Evolutionary conservation across 2,888 invertebrate genomes (phyloP).

Genomic region (Smittia sp.): DNA sequence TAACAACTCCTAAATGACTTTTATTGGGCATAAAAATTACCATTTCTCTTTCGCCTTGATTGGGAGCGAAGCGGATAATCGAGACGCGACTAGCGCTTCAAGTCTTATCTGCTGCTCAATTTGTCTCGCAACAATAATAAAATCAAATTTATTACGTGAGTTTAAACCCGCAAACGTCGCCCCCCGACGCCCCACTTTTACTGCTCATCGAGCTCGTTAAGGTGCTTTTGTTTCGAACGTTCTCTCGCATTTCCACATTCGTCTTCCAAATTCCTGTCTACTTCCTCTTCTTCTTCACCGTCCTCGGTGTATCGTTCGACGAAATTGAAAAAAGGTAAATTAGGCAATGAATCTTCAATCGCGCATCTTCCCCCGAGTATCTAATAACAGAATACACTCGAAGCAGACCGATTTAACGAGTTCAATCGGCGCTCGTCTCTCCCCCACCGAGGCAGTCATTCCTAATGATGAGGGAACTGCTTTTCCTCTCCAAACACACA

Average conservation of each 20-base stretch:
- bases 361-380: background rate
- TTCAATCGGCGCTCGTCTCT: background rate
- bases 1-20: background rate
- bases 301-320: background rate
- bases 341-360: slow-evolving; percentile 29
- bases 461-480: slow-evolving; percentile 38
- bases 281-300: background rate
- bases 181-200: background rate
- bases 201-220: slow-evolving; percentile 22
- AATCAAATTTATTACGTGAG: slow-evolving; percentile 15
- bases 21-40: background rate
- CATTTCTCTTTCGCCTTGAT: background rate
- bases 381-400: slow-evolving; percentile 11
- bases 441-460: too few species aligned
- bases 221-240: slow-evolving; percentile 15
- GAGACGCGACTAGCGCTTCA: background rate
- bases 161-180: background rate
- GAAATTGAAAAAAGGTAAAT: slow-evolving; percentile 38
- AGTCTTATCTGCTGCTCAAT: background rate
- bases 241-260: too few species aligned
- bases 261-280: too few species aligned
- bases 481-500: too few species aligned
- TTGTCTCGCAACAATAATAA: background rate
- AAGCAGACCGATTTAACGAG: slow-evolving; percentile 36
- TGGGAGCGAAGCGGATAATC: background rate